These are phyloP conservation scores for Drosophila murphyi DNA, from an alignment of 1,140 invertebrate species.

Conservation along the genomic window DNA sequence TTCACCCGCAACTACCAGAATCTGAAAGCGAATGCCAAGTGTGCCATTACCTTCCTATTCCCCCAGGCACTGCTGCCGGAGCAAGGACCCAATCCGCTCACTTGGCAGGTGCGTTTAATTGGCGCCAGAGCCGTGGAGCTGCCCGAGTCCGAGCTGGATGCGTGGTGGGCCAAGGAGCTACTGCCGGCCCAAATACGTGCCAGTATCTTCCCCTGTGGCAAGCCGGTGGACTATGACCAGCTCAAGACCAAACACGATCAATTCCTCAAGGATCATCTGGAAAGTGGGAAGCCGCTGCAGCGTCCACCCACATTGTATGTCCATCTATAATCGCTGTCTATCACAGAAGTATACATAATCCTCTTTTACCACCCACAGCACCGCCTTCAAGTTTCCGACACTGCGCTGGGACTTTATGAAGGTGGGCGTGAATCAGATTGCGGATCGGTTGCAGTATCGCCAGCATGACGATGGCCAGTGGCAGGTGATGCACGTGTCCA, in stretches of 20 bases:
- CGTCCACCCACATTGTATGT: constrained; percentile 66
- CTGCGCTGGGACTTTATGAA: constrained; percentile 73
- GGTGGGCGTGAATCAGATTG: constrained; percentile 50
- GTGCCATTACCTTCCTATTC: constrained; percentile 53
- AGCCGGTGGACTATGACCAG: constrained; percentile 60
- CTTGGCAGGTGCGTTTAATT: constrained; percentile 72
- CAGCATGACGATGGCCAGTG: constrained; percentile 45
- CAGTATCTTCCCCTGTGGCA: constrained; percentile 66
- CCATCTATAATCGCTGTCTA: neutral
- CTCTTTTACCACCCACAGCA: constrained; percentile 35
- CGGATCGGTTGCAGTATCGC: constrained; percentile 76
- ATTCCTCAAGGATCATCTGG: constrained; percentile 49
- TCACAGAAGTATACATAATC: neutral
- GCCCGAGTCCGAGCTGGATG: constrained; percentile 45
- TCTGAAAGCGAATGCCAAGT: constrained; percentile 60
- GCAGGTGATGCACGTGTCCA: constrained; percentile 60
- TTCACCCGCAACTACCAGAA: constrained; percentile 72
- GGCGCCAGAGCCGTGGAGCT: constrained; percentile 67
- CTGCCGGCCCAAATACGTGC: constrained; percentile 63
- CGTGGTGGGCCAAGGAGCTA: constrained; percentile 63
- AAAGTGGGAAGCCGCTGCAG: constrained; percentile 31
- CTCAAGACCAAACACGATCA: constrained; percentile 60
- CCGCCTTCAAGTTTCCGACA: constrained; percentile 68
- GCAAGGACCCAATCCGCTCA: neutral
- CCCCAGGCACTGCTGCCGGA: constrained; percentile 25